Base-by-base conservation (phyloP, 2,113 vertebrate genomes). In the Oxygymnocypris stewartii region DNA sequence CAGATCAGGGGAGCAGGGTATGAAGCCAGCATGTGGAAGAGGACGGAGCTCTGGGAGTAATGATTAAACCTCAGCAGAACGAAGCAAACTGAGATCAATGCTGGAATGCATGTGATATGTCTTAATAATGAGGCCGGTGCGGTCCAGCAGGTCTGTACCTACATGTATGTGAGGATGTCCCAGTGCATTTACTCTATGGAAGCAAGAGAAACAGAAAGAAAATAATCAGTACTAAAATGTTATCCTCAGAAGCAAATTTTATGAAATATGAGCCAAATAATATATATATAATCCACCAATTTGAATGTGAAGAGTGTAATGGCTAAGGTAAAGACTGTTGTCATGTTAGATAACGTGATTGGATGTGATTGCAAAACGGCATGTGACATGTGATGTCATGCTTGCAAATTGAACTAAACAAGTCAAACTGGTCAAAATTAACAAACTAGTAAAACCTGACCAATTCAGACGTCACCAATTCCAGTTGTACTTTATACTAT, bases 21-120 rank as follows among this genome's bases (percentile, higher is more conserved):
- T 73, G 57, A 74, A 82, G 79, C 69, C 80, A 25, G 63, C 67
- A 40, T 65, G 31, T 69, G 51, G 82, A 82, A 81, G 44, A 61
- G 80, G 65, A 42, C 57, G n/a, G 14, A 25, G 40, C 5, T 51
- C 44, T 23, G 63, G 76, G 83, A 77, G 28, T 91, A 67, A 84
- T 90, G 86, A 91, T 92, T 84, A 86, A 54, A 78, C 80, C 49
- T 84, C 61, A 84, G 80, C 73, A 49, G 80, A 83, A 76, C 2
- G 23, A 87, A 67, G 54, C 73, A 57, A 51, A 37, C 40, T 37
- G 54, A 71, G 79, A 82, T 75, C 80, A 87, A 25, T 84, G 81
- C 42, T 51, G 65, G 81, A 82, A 54, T 49, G 54, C 20, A 65
- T 82, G 40, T 75, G 71, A 61, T 82, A 28, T 49, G 35, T 86